Base-by-base conservation (phyloP, 2,797 vertebrate genomes). In the Furcifer pardalis region DNA sequence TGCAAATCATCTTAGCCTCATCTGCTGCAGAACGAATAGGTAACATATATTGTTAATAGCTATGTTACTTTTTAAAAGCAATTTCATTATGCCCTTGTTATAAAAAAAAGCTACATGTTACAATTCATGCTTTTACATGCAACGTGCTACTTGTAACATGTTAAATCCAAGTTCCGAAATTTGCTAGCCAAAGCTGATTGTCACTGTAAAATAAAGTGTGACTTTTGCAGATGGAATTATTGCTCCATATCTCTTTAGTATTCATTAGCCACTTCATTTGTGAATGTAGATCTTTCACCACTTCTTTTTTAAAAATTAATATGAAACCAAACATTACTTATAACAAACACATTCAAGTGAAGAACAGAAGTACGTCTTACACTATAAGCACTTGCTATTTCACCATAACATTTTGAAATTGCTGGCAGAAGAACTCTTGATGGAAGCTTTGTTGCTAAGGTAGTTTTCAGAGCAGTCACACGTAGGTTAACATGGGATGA, bases 361-460 rank as follows among this genome's bases (percentile, higher is more conserved):
- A 73, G 23, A 89, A 75, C 37, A 9, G 65, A 52, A 75, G 32
- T 3, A 19, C 25, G 0, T 21, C 92, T 84, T 81, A 98, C 98
- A 97, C 97, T 97, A 81, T 92, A 94, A 42, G 94, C 90, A 4
- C 90, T 86, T 79, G 96, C 95, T 91, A 98, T 91, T 84, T 92
- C 87, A 90, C 79, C 88, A 93, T 98, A 98, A 81, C 97, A 97
- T 88, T 90, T 96, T 74, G 89, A 92, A 69, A 98, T 17, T 1
- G 96, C 95, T 77, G 98, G 98, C 88, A 99, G 85, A 1, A 99
- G 95, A 72, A 99, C 97, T 81, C 98, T 94, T 72, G 98, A 90
- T 69, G 97, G 96, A 52, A 99, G 95, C 69, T 93, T 95, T 25
- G 96, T 97, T 21, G 98, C 97, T 1, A 99, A 87, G 4, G 97